Evolutionary conservation across 2,888 invertebrate genomes (phyloP).

Genomic region (Hipparchia semele): DNA sequence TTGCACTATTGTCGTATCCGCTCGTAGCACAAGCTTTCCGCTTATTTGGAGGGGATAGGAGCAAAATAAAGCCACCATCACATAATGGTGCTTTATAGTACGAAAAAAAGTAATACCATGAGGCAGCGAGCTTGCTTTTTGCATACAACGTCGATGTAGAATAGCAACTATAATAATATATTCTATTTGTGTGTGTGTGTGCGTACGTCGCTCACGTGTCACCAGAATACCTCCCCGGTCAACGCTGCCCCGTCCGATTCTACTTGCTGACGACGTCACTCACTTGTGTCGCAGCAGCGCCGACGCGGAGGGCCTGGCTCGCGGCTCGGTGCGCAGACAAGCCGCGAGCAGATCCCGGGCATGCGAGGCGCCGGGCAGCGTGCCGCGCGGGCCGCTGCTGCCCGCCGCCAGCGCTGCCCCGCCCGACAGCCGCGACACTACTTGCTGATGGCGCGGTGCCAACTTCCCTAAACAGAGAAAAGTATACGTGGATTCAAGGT

Average conservation of each 20-base stretch:
- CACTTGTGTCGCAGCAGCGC: slow-evolving; percentile 85
- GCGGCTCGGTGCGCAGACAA: slow-evolving; percentile 85
- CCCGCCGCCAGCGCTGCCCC: slow-evolving; percentile 49
- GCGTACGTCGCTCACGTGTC: too few relatives aligned
- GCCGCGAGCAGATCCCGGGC: slow-evolving; percentile 80
- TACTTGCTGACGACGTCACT: slow-evolving; percentile 70
- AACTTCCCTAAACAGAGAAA: slow-evolving; percentile 61
- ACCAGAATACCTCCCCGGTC: slow-evolving; percentile 59
- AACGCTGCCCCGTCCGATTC: slow-evolving; percentile 60
- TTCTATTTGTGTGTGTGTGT: slow-evolving; percentile 71
- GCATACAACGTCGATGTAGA: too few relatives aligned
- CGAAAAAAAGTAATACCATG: too few relatives aligned
- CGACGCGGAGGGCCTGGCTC: slow-evolving; percentile 83
- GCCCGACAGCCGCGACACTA: slow-evolving; percentile 69
- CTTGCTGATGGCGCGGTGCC: slow-evolving; percentile 75
- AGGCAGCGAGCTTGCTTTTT: too few relatives aligned
- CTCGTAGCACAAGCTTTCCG: too few relatives aligned
- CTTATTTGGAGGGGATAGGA: too few relatives aligned
- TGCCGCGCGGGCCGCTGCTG: slow-evolving; percentile 43
- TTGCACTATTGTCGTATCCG: too few relatives aligned
- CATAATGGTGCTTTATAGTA: too few relatives aligned
- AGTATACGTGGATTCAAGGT: too few relatives aligned
- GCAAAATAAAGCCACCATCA: too few relatives aligned
- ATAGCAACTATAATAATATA: too few relatives aligned
- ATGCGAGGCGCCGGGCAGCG: slow-evolving; percentile 58